These are phyloP conservation scores for Gobiocypris rarus DNA, from an alignment of 2,113 vertebrate species.

Conservation along the genomic window DNA sequence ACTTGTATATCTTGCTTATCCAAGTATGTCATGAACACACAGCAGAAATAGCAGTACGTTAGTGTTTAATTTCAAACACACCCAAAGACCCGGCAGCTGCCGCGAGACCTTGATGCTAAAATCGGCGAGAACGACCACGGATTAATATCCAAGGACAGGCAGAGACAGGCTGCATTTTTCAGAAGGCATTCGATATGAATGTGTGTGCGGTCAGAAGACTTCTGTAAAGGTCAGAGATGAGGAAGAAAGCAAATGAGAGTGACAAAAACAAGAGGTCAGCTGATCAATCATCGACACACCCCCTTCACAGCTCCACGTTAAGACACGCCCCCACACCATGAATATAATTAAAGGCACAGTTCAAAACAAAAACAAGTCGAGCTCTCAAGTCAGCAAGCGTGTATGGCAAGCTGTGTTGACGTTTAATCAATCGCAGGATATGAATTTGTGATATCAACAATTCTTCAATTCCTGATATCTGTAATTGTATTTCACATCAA, in stretches of 20 bases:
- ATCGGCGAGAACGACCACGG: background rate
- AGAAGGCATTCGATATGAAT: background rate
- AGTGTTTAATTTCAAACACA: background rate
- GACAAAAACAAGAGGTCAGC: conserved; percentile 46
- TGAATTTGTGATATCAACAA: too few species aligned
- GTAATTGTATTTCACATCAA: too few species aligned
- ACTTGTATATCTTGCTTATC: background rate
- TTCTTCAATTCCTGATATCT: too few species aligned
- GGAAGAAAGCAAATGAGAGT: conserved; percentile 36
- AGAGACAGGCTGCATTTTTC: conserved; percentile 38
- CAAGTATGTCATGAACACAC: background rate
- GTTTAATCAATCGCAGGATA: too few species aligned
- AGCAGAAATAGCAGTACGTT: background rate
- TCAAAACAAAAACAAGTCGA: background rate
- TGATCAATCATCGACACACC: conserved; percentile 33
- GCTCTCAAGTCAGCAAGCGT: background rate
- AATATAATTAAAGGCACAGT: background rate
- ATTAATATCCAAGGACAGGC: conserved; percentile 4
- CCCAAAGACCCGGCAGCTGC: conserved; percentile 26
- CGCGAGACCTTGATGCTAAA: background rate
- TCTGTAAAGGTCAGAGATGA: conserved; percentile 22
- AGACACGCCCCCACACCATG: background rate
- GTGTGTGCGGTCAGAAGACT: conserved; percentile 3
- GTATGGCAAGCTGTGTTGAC: too few species aligned
- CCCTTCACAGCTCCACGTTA: background rate